A percentile compares a stretch with the other conserved stretches of the same genome.
Evolutionary conservation across 2,888 invertebrate species (phyloP).

Genomic region (Timandra comae): DNA sequence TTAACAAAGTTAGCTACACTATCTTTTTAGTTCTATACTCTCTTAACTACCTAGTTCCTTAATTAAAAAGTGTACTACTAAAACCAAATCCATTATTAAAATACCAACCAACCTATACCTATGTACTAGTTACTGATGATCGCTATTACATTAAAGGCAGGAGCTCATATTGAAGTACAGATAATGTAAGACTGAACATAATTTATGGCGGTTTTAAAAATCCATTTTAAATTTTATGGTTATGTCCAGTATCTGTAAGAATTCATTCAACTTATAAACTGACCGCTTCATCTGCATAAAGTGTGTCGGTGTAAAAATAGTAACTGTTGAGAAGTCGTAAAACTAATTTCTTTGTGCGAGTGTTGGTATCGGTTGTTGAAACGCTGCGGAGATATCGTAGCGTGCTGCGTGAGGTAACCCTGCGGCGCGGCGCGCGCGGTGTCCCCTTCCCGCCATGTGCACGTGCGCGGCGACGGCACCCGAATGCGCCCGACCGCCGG

Average conservation of each 20-base stretch:
- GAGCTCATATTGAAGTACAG: too few relatives aligned
- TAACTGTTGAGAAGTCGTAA: constrained; percentile 24
- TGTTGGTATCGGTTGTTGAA: constrained; percentile 19
- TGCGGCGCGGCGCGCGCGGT: constrained; percentile 37
- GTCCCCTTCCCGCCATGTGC: constrained; percentile 49
- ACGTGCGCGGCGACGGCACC: constrained; percentile 63
- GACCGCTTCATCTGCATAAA: constrained; percentile 20
- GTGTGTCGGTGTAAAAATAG: constrained; percentile 21
- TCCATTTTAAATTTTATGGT: constrained; percentile 10
- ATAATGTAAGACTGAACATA: too few relatives aligned
- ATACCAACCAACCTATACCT: too few relatives aligned
- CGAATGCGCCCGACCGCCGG: constrained; percentile 59
- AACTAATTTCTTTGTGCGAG: constrained; percentile 26
- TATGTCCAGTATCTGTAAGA: constrained; percentile 8
- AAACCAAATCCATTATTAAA: too few relatives aligned
- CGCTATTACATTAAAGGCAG: too few relatives aligned
- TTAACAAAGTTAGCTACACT: too few relatives aligned
- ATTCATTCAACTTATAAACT: constrained; percentile 14
- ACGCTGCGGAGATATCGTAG: constrained; percentile 30
- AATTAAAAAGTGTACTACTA: too few relatives aligned
- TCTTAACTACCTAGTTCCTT: too few relatives aligned
- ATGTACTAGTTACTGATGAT: too few relatives aligned
- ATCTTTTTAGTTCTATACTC: too few relatives aligned
- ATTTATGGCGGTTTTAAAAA: constrained; percentile 4
- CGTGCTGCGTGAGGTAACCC: constrained; percentile 22